These are phyloP conservation scores for Cottoperca gobio DNA, from an alignment of 2,797 vertebrate genomes.

Conservation along the genomic window DNA sequence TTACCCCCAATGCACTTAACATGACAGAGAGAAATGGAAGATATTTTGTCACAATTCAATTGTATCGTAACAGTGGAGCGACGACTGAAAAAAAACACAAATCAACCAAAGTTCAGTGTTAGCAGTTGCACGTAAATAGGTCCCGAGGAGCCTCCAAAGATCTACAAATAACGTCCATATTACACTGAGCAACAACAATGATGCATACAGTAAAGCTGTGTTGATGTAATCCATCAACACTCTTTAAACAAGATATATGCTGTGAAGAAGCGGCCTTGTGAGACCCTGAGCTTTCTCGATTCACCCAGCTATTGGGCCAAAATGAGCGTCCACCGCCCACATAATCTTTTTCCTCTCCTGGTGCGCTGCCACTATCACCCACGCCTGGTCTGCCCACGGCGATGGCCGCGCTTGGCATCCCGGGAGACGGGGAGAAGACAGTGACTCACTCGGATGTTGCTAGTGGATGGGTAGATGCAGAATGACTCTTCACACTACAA, in stretches of 20 bases:
- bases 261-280: constrained; percentile 24
- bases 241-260: background rate
- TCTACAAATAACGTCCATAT: background rate
- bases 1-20: constrained; percentile 8
- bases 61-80: background rate
- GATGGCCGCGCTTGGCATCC: constrained; percentile 58
- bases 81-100: background rate
- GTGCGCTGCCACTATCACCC: constrained; percentile 63
- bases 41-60: constrained; percentile 4
- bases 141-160: background rate
- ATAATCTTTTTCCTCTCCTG: constrained; percentile 35
- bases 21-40: background rate
- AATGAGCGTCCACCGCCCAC: constrained; percentile 46
- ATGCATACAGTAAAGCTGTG: background rate
- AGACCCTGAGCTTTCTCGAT: constrained; percentile 35
- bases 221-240: background rate
- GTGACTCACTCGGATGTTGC: constrained; percentile 73
- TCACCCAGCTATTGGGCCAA: constrained; percentile 40
- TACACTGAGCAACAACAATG: background rate
- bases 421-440: constrained; percentile 55
- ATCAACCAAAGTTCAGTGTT: background rate
- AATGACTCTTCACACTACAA: constrained; percentile 66
- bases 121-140: background rate
- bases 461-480: constrained; percentile 52
- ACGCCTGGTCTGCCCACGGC: constrained; percentile 67